Percentiles rank a stretch among this genome's conserved stretches.
phyloP scores from a whole-genome alignment of 2,113 vertebrate genomes.

The Poecilia latipinna region DNA sequence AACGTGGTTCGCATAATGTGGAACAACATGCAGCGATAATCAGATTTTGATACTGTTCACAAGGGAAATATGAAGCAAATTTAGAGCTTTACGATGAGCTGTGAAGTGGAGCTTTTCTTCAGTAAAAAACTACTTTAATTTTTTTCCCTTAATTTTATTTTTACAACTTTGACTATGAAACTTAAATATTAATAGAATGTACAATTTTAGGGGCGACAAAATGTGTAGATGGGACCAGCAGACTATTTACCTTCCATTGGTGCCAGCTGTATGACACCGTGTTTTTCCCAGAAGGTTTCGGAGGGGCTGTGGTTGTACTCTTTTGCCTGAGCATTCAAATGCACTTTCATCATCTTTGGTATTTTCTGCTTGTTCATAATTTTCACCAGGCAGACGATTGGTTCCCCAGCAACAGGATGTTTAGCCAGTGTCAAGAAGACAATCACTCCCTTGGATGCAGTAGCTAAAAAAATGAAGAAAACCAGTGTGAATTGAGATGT shows the following conservation, averaged over 20 bases:
- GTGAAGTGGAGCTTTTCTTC: too few species aligned
- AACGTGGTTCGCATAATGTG: too few species aligned
- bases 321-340: conserved; percentile 79
- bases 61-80: too few species aligned
- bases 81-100: too few species aligned
- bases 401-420: conserved; percentile 60
- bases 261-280: conserved; percentile 48
- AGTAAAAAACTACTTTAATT: too few species aligned
- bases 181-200: background rate
- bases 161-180: background rate
- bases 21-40: too few species aligned
- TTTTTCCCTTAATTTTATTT: too few species aligned
- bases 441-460: conserved; percentile 20
- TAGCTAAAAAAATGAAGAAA: conserved; percentile 20
- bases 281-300: conserved; percentile 73
- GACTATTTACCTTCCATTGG: conserved; percentile 70
- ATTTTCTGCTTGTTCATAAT: conserved; percentile 58
- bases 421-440: conserved; percentile 65
- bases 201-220: background rate
- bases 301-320: conserved; percentile 74
- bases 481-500: background rate
- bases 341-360: conserved; percentile 58
- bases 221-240: background rate
- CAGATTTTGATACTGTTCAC: too few species aligned
- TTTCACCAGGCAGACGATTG: conserved; percentile 66